These are phyloP conservation scores for Lysandra coridon DNA, from an alignment of 2,888 invertebrate genomes.

Conservation along the genomic window DNA sequence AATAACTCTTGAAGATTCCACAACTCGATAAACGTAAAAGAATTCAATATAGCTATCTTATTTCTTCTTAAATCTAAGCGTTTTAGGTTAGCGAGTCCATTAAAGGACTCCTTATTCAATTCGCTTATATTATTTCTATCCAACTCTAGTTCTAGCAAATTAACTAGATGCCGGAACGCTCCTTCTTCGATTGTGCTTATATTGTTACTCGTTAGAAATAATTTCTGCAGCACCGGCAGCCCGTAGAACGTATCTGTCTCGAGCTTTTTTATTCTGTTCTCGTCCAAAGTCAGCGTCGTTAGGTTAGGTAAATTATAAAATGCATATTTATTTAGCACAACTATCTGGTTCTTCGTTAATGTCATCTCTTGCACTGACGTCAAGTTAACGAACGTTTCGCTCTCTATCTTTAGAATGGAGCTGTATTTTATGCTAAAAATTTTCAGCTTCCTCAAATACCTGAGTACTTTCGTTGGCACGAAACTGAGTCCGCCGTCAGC, in stretches of 20 bases:
- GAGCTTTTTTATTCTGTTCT: conserved; percentile 87
- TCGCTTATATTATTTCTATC: conserved; percentile 88
- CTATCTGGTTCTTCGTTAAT: conserved; percentile 85
- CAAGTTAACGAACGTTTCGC: conserved; percentile 88
- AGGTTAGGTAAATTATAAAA: conserved; percentile 87
- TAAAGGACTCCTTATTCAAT: conserved; percentile 87
- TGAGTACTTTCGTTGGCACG: conserved; percentile 86
- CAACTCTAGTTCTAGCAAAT: conserved; percentile 89
- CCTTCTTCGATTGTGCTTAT: conserved; percentile 92
- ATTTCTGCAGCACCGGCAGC: conserved; percentile 85
- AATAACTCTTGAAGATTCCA: conserved; percentile 86
- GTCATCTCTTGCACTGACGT: conserved; percentile 85
- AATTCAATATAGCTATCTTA: conserved; percentile 86
- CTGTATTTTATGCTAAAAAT: conserved; percentile 87
- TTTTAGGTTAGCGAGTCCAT: conserved; percentile 86
- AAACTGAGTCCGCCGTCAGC: conserved; percentile 85
- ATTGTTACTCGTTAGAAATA: conserved; percentile 92
- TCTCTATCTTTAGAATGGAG: conserved; percentile 84
- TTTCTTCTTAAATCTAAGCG: conserved; percentile 88
- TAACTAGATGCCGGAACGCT: conserved; percentile 87
- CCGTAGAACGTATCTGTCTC: conserved; percentile 88
- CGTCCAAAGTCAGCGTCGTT: conserved; percentile 85
- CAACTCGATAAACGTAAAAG: conserved; percentile 88
- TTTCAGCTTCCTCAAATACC: conserved; percentile 83
- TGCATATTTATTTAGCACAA: conserved; percentile 83